Evolutionary conservation across 1,140 invertebrate species (phyloP).

Genomic region (Drosophila punjabiensis): DNA sequence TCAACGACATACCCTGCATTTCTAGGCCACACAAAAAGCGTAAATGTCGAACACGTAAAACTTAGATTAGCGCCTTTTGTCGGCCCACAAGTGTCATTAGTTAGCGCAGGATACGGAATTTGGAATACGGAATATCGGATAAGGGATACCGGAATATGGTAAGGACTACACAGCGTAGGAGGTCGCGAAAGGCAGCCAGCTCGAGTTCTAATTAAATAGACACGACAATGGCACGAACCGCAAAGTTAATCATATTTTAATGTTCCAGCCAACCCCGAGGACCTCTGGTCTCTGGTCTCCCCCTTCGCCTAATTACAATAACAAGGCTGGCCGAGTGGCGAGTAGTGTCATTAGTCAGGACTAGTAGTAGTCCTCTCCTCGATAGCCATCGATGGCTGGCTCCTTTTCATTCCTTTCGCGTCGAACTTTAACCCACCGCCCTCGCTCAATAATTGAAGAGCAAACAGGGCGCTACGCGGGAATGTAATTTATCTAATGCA

Average conservation of each 20-base stretch:
- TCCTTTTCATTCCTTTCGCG: conserved; percentile 20
- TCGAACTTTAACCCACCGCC: conserved; percentile 34
- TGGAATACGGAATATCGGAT: conserved; percentile 26
- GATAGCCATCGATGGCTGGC: conserved; percentile 64
- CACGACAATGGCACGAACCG: conserved; percentile 75
- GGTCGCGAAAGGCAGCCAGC: conserved; percentile 24
- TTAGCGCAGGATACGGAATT: conserved; percentile 59
- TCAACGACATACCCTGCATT: conserved; percentile 1
- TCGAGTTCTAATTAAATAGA: conserved; percentile 76
- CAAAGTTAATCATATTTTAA: conserved; percentile 82
- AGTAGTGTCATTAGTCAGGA: conserved; percentile 46
- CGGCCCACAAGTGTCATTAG: conserved; percentile 70
- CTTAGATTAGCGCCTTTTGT: conserved; percentile 82
- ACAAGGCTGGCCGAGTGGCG: conserved; percentile 39
- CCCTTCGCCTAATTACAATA: conserved; percentile 71
- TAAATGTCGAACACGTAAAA: conserved; percentile 79
- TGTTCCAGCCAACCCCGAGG: conserved; percentile 57
- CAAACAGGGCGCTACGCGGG: conserved; percentile 30
- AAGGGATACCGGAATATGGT: neutral
- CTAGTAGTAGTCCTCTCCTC: conserved; percentile 31
- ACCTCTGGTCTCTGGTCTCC: conserved; percentile 7
- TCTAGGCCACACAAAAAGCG: conserved; percentile 50
- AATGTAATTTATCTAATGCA: conserved; percentile 80
- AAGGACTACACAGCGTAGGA: neutral
- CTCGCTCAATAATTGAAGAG: conserved; percentile 61